These are phyloP conservation scores for Mylabris phalerata DNA, from an alignment of 1,140 invertebrate genomes.

Conservation along the genomic window DNA sequence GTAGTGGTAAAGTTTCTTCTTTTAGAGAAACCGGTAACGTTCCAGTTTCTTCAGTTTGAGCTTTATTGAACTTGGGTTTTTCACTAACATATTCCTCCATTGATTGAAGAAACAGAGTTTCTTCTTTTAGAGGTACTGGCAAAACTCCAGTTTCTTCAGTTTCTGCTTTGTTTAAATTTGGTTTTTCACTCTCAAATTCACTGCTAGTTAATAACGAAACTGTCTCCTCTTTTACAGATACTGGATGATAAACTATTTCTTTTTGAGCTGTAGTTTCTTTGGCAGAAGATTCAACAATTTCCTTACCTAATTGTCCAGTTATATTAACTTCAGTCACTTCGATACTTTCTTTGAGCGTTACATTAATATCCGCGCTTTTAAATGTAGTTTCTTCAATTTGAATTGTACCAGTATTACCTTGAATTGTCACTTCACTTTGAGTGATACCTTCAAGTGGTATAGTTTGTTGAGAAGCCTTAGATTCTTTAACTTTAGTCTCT, in stretches of 20 bases:
- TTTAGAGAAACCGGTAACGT: slow-evolving; percentile 25
- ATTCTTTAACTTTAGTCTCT: slow-evolving; percentile 38
- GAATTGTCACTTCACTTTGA: slow-evolving; percentile 42
- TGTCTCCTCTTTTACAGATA: slow-evolving; percentile 36
- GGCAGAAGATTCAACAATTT: slow-evolving; percentile 40
- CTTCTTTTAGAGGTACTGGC: slow-evolving; percentile 20
- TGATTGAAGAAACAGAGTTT: slow-evolving; percentile 34
- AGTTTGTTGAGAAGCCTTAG: slow-evolving; percentile 36
- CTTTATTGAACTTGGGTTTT: slow-evolving; percentile 41
- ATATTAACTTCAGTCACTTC: slow-evolving; percentile 44
- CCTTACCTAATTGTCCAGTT: slow-evolving; percentile 45
- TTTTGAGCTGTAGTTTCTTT: slow-evolving; percentile 41
- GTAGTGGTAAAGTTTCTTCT: background rate
- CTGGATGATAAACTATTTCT: slow-evolving; percentile 37
- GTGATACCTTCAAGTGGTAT: slow-evolving; percentile 44
- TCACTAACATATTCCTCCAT: slow-evolving; percentile 31
- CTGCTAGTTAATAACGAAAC: slow-evolving; percentile 32
- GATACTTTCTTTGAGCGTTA: slow-evolving; percentile 45
- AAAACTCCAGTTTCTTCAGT: slow-evolving; percentile 25
- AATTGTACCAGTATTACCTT: slow-evolving; percentile 37
- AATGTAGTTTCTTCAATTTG: slow-evolving; percentile 33
- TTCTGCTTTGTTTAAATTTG: slow-evolving; percentile 42
- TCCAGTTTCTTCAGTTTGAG: slow-evolving; percentile 23
- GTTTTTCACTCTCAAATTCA: slow-evolving; percentile 29
- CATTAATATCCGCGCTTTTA: slow-evolving; percentile 39